Evolutionary conservation across 2,797 vertebrate species (phyloP), one percentile per base, ranked within the genome.

Genomic region (Malacoctenus gilli): DNA sequence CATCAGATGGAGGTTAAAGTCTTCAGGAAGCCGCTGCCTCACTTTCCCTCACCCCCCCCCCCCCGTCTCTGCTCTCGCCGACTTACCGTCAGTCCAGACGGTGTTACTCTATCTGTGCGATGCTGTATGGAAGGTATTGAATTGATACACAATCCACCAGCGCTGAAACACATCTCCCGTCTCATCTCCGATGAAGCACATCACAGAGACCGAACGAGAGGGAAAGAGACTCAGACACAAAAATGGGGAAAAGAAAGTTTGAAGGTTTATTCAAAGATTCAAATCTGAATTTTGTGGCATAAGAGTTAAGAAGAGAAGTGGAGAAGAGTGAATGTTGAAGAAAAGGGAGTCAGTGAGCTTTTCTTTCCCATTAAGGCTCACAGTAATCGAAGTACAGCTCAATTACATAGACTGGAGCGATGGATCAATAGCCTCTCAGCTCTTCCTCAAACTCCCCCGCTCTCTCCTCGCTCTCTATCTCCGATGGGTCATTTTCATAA

Each of bases 401-500:
- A 69, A 59, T 89, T 87, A 85, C 86, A 81, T 59, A 61, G 77
- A 83, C 78, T 58, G 57, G 49, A 83, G 67, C 56, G 52, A 59
- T 72, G 55, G 70, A 90, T 91, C 88, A 61, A 91, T 91, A 83
- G 51, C 75, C 56, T 66, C 53, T 60, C 68, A 68, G 68, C 75
- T 82, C 71, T 36, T 81, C 67, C 53, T 65, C 59, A 68, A 71
- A 67, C 75, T 48, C 65, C 61, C 69, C 53, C 54, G n/a, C 63
- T 72, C 54, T 63, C 58, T 69, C 54, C 72, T 59, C 37, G 2
- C 61, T 69, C 58, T 78, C 59, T 41, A 59, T 73, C 67, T 72
- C 72, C 48, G 75, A 76, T 81, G 74, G 76, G 78, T 85, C 68
- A 86, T 90, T 91, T 90, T 89, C 89, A 91, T 92, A 83, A 92